These are phyloP conservation scores for Drosophila subpulchrella DNA, from an alignment of 1,140 invertebrate genomes.

Conservation along the genomic window DNA sequence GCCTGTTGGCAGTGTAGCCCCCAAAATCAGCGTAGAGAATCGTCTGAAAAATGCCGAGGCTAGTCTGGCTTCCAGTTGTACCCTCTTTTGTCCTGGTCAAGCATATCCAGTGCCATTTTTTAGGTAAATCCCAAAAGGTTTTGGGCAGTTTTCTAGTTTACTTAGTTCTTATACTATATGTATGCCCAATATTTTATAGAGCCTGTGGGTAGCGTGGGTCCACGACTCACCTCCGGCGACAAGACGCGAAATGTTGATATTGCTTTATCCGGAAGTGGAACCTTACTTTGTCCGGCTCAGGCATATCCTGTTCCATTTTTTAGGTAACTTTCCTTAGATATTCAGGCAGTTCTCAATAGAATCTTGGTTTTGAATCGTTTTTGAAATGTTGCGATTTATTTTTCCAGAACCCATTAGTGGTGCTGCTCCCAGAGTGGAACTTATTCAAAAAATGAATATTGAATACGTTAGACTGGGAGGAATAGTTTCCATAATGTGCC, in stretches of 20 bases:
- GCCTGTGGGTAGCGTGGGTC: slow-evolving; percentile 64
- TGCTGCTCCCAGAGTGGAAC: slow-evolving; percentile 87
- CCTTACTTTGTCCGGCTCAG: slow-evolving; percentile 88
- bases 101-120: slow-evolving; percentile 88
- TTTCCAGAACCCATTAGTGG: slow-evolving; percentile 89
- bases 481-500: slow-evolving; percentile 87
- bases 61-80: slow-evolving; percentile 71
- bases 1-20: slow-evolving; percentile 85
- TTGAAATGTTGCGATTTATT: background rate
- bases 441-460: slow-evolving; percentile 85
- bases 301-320: slow-evolving; percentile 87
- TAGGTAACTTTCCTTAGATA: slow-evolving; percentile 33
- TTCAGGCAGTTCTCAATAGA: slow-evolving; percentile 44
- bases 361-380: background rate
- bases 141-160: slow-evolving; percentile 45
- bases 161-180: background rate
- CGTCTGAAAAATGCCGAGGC: slow-evolving; percentile 87
- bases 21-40: slow-evolving; percentile 86
- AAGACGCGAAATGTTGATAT: slow-evolving; percentile 76
- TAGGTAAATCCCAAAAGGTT: slow-evolving; percentile 85
- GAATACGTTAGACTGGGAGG: slow-evolving; percentile 81
- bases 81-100: slow-evolving; percentile 87
- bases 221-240: slow-evolving; percentile 73
- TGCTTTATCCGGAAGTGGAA: slow-evolving; percentile 81
- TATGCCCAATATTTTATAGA: slow-evolving; percentile 26